A percentile compares a stretch with the other conserved stretches of the same genome.
Evolutionary conservation across 35 echinoderm and acorn worm species (phyloP).

Genomic region (Heliocidaris erythrogramma): DNA sequence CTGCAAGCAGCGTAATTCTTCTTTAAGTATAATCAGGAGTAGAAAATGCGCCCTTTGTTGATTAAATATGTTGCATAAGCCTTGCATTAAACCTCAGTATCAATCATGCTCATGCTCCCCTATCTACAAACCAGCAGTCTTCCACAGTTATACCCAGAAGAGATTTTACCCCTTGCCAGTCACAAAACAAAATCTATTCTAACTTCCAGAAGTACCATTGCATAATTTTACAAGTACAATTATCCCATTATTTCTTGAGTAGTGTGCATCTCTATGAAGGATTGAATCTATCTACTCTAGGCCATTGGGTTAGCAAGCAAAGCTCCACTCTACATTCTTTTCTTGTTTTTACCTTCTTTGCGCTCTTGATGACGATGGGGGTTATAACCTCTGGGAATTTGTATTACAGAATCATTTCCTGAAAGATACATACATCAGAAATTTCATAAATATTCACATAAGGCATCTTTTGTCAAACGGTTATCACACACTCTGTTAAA

Average conservation of each 20-base stretch:
- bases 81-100: too few relatives aligned
- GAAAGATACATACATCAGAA: constrained; percentile 44
- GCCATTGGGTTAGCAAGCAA: neutral
- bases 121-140: too few relatives aligned
- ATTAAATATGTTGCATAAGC: too few relatives aligned
- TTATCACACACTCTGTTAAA: neutral
- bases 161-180: too few relatives aligned
- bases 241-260: neutral
- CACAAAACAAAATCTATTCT: too few relatives aligned
- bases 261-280: neutral
- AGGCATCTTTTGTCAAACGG: neutral
- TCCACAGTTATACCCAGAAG: too few relatives aligned
- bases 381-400: constrained; percentile 44
- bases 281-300: neutral
- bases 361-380: constrained; percentile 27
- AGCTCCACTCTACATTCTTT: neutral
- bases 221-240: neutral
- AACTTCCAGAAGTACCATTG: too few relatives aligned
- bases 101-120: too few relatives aligned
- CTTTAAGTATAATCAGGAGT: too few relatives aligned
- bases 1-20: too few relatives aligned
- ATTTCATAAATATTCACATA: neutral
- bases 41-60: too few relatives aligned
- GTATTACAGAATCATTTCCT: constrained; percentile 46
- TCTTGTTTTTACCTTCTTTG: constrained; percentile 46